Percentiles rank a stretch among this genome's conserved stretches.
phyloP scores from a whole-genome alignment of 2,113 vertebrate genomes.

The Osmerus mordax region DNA sequence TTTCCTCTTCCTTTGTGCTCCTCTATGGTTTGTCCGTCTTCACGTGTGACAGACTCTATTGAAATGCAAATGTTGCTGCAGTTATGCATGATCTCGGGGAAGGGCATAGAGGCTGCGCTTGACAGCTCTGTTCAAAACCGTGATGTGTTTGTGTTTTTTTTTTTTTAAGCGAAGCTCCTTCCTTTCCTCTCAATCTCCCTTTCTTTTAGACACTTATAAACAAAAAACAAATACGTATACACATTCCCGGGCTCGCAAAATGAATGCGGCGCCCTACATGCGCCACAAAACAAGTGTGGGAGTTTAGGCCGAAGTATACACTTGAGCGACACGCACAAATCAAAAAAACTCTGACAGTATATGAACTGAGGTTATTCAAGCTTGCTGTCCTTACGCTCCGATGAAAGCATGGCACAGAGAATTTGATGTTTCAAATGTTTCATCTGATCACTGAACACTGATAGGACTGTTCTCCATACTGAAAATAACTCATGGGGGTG shows the following conservation, averaged over 20 bases:
- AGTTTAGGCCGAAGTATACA: conserved; percentile 10
- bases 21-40: conserved; percentile 14
- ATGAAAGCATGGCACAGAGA: conserved; percentile 63
- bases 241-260: conserved; percentile 30
- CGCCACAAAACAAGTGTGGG: background rate
- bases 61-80: conserved; percentile 47
- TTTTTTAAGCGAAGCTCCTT: background rate
- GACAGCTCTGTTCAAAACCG: conserved; percentile 41
- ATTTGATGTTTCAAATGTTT: conserved; percentile 42
- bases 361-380: conserved; percentile 33
- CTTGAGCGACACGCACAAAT: conserved; percentile 3
- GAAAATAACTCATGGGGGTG: conserved; percentile 44
- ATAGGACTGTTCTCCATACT: conserved; percentile 44
- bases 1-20: conserved; percentile 25
- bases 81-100: conserved; percentile 23
- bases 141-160: conserved; percentile 1
- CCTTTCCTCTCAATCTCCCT: background rate
- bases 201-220: conserved; percentile 17
- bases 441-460: conserved; percentile 42
- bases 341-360: conserved; percentile 23
- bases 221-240: conserved; percentile 22
- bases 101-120: conserved; percentile 35
- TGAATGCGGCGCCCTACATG: conserved; percentile 10
- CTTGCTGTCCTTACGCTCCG: conserved; percentile 36
- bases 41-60: conserved; percentile 35